Evolutionary conservation across 2,797 vertebrate species (phyloP).

Genomic region (Rhynchonycteris naso): DNA sequence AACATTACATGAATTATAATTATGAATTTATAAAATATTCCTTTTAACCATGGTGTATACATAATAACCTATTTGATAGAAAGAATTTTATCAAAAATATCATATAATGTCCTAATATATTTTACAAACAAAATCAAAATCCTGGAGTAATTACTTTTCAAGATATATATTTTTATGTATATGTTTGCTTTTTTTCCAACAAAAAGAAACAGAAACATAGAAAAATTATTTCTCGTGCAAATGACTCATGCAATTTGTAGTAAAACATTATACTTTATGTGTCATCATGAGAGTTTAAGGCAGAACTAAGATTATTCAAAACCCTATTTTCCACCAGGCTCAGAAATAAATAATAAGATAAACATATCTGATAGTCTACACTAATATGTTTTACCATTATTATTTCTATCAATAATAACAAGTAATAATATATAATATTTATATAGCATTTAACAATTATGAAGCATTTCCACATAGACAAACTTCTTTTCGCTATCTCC

Average conservation of each 20-base stretch:
- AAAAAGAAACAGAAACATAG: background rate
- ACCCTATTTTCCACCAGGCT: background rate
- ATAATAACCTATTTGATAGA: background rate
- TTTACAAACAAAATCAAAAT: constrained; percentile 62
- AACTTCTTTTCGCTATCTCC: background rate
- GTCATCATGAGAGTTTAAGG: background rate
- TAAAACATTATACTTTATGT: background rate
- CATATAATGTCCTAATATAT: constrained; percentile 20
- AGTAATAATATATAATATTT: background rate
- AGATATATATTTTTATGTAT: background rate
- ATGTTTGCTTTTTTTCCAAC: constrained; percentile 18
- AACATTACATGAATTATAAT: background rate
- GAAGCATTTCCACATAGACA: background rate
- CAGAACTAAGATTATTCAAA: background rate
- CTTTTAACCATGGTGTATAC: background rate
- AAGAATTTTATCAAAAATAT: background rate
- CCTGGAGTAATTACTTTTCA: background rate
- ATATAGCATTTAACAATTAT: background rate
- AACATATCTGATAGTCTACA: background rate
- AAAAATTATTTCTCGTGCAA: background rate
- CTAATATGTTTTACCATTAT: background rate
- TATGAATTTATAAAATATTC: too few relatives aligned
- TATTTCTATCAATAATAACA: background rate
- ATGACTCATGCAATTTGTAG: background rate
- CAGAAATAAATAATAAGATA: background rate